Evolutionary conservation across 2,888 invertebrate species (phyloP).

Genomic region (Monopis laevigella): DNA sequence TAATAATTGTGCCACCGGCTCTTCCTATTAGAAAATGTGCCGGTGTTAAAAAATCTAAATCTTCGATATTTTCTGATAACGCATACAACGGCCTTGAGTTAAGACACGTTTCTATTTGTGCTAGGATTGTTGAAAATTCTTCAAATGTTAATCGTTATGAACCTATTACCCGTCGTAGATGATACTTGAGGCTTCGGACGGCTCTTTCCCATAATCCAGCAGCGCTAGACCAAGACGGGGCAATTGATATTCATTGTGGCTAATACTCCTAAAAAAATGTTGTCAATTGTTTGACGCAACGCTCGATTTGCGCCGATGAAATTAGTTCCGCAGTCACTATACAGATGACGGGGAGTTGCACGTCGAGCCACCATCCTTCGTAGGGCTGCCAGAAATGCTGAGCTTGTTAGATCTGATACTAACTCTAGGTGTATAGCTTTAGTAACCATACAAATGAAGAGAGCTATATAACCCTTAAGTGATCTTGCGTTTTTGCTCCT

Average conservation of each 20-base stretch:
- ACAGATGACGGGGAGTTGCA: conserved; percentile 21
- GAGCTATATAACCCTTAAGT: conserved; percentile 21
- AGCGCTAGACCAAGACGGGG: conserved; percentile 17
- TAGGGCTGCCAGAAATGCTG: conserved; percentile 23
- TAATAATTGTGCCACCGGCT: too few species aligned
- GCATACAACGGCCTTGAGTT: conserved; percentile 21
- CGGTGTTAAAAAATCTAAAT: too few species aligned
- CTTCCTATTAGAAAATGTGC: too few species aligned
- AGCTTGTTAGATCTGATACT: conserved; percentile 22
- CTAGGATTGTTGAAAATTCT: conserved; percentile 20
- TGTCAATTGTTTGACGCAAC: conserved; percentile 2
- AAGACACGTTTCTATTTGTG: conserved; percentile 22
- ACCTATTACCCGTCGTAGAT: conserved; percentile 21
- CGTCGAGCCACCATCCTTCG: conserved; percentile 21
- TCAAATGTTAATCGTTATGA: conserved; percentile 22
- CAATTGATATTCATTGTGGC: conserved; percentile 14
- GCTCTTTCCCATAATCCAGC: conserved; percentile 18
- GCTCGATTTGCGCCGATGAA: conserved; percentile 22
- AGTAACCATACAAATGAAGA: conserved; percentile 21
- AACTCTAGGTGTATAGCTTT: conserved; percentile 25
- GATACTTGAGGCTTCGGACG: conserved; percentile 16
- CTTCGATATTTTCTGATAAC: too few species aligned
- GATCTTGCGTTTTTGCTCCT: conserved; percentile 19
- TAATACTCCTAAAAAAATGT: conserved; percentile 12
- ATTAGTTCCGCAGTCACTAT: conserved; percentile 22